Evolutionary conservation across 2,113 vertebrate species (phyloP), one percentile per base, ranked within the genome.

Genomic region (Boleophthalmus pectinirostris): DNA sequence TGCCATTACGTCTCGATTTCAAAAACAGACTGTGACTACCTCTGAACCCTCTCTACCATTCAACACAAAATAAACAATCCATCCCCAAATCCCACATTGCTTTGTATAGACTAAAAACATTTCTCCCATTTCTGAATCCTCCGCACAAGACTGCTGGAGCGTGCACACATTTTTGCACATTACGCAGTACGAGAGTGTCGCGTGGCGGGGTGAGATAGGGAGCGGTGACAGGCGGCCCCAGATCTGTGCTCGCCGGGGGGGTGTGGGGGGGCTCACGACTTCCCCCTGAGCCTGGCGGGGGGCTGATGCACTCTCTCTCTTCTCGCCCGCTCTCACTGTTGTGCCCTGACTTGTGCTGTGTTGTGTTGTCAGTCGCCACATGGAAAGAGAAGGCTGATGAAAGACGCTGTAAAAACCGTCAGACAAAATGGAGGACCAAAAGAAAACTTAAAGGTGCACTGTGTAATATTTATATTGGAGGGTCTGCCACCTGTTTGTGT

Each of bases 191-290:
- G 75, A 75, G 74, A 72, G 75, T 47, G 21, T 74, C 76, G 69
- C 67, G 58, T 81, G 78, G 69, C 83, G 75, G 75, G 78, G 74
- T 45, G 69, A 83, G 85, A 83, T 83, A 86, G 78, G 73, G 80
- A 73, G 68, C 79, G 71, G 76, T 84, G 86, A 85, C 78, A 82
- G 68, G 46, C 80, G 80, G 80, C 72, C 70, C 78, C 66, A 75
- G 72, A 78, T 74, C 77, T 49, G 33, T 25, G 29, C 85, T 77
- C 71, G 73, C 78, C 5, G 60, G 84, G 82, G 85, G 79, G 82
- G 4, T 33, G 14, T 14, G 20, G 61, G 85, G 82, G 85, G 79
- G 82, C 5, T 38, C 67, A 72, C 83, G 69, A 20, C 73, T 89
- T 8, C 86, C 85, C 85, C 69, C 79, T 68, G 45, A 63, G 66